phyloP scores from a whole-genome alignment of 2,888 invertebrate species.

The Caenorhabditis sp. region DNA sequence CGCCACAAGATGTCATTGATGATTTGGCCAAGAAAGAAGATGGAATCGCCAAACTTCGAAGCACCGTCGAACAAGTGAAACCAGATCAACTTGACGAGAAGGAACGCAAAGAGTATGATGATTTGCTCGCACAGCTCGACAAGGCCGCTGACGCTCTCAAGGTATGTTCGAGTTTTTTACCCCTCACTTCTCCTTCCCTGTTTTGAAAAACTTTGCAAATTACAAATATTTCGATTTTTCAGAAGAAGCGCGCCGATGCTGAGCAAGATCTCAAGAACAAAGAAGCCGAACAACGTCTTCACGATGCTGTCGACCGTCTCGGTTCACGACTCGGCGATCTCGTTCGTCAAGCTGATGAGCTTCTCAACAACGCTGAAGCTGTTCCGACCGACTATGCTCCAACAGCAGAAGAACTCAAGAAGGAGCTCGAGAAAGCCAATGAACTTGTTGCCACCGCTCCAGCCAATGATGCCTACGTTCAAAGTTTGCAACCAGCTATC shows the following conservation, averaged over 20 bases:
- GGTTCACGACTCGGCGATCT: slow-evolving; percentile 40
- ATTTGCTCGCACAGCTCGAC: slow-evolving; percentile 44
- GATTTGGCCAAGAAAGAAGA: slow-evolving; percentile 37
- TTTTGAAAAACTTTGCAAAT: no score
- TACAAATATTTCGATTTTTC: slow-evolving; percentile 13
- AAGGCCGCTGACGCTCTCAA: slow-evolving; percentile 44
- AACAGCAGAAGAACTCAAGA: slow-evolving; percentile 43
- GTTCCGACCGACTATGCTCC: slow-evolving; percentile 44
- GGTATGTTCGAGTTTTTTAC: slow-evolving; percentile 11
- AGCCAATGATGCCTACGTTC: slow-evolving; percentile 28
- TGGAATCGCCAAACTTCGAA: slow-evolving; percentile 32
- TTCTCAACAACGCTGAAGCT: slow-evolving; percentile 46
- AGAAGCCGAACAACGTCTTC: slow-evolving; percentile 35
- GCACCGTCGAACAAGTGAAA: slow-evolving; percentile 32
- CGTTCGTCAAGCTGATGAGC: slow-evolving; percentile 41
- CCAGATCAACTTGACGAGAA: slow-evolving; percentile 44
- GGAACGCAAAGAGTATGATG: slow-evolving; percentile 42
- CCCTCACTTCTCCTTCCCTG: slow-evolving; percentile 4
- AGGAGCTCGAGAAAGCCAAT: slow-evolving; percentile 35
- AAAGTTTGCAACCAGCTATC: slow-evolving; percentile 32
- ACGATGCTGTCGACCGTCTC: slow-evolving; percentile 32
- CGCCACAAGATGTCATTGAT: slow-evolving; percentile 40
- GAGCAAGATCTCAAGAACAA: slow-evolving; percentile 42
- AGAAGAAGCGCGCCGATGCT: slow-evolving; percentile 40
- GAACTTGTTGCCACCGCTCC: slow-evolving; percentile 24